phyloP scores from a whole-genome alignment of 2,797 vertebrate species.

The Adelosebastes latens region DNA sequence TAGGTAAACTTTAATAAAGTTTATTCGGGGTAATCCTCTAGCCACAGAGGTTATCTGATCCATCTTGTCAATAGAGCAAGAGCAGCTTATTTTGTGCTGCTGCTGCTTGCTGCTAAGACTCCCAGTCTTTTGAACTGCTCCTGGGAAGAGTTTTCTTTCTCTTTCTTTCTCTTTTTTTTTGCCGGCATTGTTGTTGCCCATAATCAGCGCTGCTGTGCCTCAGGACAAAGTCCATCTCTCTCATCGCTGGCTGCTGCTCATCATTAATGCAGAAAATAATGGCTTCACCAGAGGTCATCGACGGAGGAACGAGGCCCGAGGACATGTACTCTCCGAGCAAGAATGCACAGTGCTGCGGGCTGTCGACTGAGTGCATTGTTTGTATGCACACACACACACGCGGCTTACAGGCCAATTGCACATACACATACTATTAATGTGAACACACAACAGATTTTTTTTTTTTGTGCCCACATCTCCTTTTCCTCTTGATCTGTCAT shows the following conservation, averaged over 20 bases:
- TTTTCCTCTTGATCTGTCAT: constrained; percentile 47
- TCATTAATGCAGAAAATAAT: constrained; percentile 87
- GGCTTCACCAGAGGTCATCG: constrained; percentile 84
- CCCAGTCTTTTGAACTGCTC: constrained; percentile 71
- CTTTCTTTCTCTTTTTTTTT: constrained; percentile 47
- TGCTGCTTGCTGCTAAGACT: constrained; percentile 44
- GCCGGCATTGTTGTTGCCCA: constrained; percentile 77
- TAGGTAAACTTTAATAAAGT: constrained; percentile 57
- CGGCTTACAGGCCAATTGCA: constrained; percentile 58
- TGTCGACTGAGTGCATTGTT: constrained; percentile 73
- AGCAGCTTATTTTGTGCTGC: constrained; percentile 70
- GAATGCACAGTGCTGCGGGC: constrained; percentile 74
- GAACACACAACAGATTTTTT: constrained; percentile 61
- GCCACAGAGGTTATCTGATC: constrained; percentile 77
- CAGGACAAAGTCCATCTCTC: constrained; percentile 84
- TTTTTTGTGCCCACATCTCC: constrained; percentile 29
- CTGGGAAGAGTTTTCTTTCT: constrained; percentile 73
- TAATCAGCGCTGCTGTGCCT: constrained; percentile 79
- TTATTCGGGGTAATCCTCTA: constrained; percentile 67
- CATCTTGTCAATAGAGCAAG: constrained; percentile 72
- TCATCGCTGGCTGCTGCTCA: constrained; percentile 84
- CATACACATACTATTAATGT: constrained; percentile 62
- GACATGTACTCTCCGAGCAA: constrained; percentile 81
- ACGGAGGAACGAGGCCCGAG: constrained; percentile 76
- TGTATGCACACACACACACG: constrained; percentile 51